Percentiles rank a stretch among this genome's conserved stretches.
These are phyloP conservation scores for Geococcyx californianus DNA, from an alignment of 2,113 vertebrate species.

Conservation along the genomic window DNA sequence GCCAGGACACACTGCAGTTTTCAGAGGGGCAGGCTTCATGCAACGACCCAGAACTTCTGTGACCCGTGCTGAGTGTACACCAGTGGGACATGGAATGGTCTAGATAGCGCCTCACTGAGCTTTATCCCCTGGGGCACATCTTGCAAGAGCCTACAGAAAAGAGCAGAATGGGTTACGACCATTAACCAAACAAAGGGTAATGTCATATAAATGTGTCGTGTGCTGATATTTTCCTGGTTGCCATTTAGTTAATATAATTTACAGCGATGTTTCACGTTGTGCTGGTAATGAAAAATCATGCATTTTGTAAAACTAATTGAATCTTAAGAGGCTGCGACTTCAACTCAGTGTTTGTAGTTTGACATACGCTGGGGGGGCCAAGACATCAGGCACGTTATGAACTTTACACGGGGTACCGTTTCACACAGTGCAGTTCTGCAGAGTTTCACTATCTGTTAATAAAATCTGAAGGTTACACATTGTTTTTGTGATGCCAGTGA, in stretches of 20 bases:
- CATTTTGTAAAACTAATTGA: not conserved
- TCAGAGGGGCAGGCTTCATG: not conserved
- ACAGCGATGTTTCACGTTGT: not conserved
- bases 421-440: not conserved
- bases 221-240: not conserved
- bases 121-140: not conserved
- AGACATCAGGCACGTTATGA: not conserved
- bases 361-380: not conserved
- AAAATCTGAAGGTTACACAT: constrained; percentile 6
- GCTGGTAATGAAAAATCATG: not conserved
- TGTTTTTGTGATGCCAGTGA: not conserved
- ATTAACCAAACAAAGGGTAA: not conserved
- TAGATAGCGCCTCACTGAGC: not conserved
- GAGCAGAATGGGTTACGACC: not conserved
- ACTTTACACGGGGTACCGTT: not conserved
- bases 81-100: not conserved
- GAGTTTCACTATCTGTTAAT: not conserved
- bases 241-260: not conserved
- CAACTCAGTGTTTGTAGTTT: not conserved
- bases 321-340: not conserved
- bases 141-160: not conserved
- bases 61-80: rapidly evolving
- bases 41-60: not conserved
- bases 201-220: not conserved
- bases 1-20: not conserved